Evolutionary conservation across 2,113 vertebrate species (phyloP).

Genomic region (Condylura cristata): DNA sequence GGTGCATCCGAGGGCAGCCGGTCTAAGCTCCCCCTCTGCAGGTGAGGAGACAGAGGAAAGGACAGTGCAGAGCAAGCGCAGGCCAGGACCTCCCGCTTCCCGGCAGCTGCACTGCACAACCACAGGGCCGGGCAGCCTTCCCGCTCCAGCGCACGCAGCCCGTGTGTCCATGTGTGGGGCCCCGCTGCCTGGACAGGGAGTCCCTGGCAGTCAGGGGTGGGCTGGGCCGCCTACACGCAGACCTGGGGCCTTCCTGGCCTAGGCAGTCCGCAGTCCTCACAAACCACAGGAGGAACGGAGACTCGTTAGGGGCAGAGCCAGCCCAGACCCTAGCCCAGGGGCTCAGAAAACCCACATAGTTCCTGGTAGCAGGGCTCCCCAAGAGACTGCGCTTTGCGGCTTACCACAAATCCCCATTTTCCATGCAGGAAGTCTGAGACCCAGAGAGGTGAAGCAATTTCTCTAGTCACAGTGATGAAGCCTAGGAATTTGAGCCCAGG

Average conservation of each 20-base stretch:
- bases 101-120: neutral
- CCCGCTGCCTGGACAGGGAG: neutral
- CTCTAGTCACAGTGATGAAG: neutral
- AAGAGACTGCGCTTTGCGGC: neutral
- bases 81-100: neutral
- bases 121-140: neutral
- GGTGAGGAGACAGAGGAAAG: neutral
- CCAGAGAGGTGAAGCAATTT: neutral
- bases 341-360: neutral
- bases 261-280: neutral
- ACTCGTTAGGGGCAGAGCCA: neutral
- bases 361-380: neutral
- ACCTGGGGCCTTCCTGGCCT: neutral
- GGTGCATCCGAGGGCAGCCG: neutral
- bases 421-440: neutral
- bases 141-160: neutral
- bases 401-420: neutral
- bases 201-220: neutral
- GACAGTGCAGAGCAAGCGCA: neutral
- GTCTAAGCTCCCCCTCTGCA: neutral
- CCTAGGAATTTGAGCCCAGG: neutral
- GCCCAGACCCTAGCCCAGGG: neutral
- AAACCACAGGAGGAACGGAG: neutral
- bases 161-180: neutral
- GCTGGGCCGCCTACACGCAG: neutral